Percentiles rank a stretch among this genome's conserved stretches.
Conservation (phyloP, 1,140 invertebrate species). For the Thaumatotibia leucotreta region DNA sequence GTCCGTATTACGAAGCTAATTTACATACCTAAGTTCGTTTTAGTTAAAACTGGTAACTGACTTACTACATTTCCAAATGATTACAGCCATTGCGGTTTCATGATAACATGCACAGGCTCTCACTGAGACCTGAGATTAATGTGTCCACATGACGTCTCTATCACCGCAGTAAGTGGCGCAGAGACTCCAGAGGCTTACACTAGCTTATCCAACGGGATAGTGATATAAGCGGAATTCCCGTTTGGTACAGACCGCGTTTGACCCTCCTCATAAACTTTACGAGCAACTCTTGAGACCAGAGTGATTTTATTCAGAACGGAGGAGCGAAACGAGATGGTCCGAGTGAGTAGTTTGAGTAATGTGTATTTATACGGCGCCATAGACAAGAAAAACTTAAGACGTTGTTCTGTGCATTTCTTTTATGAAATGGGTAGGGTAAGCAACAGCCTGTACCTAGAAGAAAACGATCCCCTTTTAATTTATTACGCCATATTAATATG, state of each 20-base stretch:
- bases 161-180: not conserved
- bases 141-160: slow-evolving; percentile 12
- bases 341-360: not conserved
- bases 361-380: not conserved
- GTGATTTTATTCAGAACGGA: slow-evolving; percentile 3
- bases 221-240: slow-evolving; percentile 5
- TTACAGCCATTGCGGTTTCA: not conserved
- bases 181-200: not conserved
- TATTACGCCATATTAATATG: too few relatives aligned
- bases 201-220: slow-evolving; percentile 1
- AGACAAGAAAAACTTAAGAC: too few relatives aligned
- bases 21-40: too few relatives aligned
- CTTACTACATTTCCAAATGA: not conserved
- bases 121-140: slow-evolving; percentile 5
- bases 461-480: too few relatives aligned
- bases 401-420: too few relatives aligned
- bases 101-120: not conserved
- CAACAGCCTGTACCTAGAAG: too few relatives aligned
- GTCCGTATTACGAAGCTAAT: too few relatives aligned
- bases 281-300: slow-evolving; percentile 11
- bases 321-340: not conserved
- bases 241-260: slow-evolving; percentile 1
- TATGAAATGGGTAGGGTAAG: too few relatives aligned
- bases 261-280: slow-evolving; percentile 11
- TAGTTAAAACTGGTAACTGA: too few relatives aligned